Evolutionary conservation across 2,888 invertebrate genomes (phyloP).

Genomic region (Euspilapteryx auroguttella): DNA sequence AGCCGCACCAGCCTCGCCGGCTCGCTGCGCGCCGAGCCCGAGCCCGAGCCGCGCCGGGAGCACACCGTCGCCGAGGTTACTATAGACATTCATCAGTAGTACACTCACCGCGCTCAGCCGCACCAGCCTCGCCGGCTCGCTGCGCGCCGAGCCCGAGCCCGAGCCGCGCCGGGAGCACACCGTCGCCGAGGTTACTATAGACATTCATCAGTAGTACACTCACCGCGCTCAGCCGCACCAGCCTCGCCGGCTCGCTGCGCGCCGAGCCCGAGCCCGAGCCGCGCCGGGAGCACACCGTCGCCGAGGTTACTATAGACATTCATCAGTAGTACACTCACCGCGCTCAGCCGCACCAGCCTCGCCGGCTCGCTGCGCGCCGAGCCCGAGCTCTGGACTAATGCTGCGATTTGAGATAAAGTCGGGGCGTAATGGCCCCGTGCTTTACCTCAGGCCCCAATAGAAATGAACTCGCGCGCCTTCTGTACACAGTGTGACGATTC

Average conservation of each 20-base stretch:
- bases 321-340: too few species aligned
- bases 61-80: slow-evolving; percentile 47
- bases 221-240: slow-evolving; percentile 48
- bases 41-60: slow-evolving; percentile 21
- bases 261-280: slow-evolving; percentile 28
- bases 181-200: slow-evolving; percentile 38
- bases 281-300: too few species aligned
- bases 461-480: too few species aligned
- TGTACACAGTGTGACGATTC: too few species aligned
- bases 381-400: slow-evolving; percentile 22
- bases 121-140: slow-evolving; percentile 43
- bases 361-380: slow-evolving; percentile 40
- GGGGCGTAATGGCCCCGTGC: too few species aligned
- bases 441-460: too few species aligned
- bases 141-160: slow-evolving; percentile 27
- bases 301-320: slow-evolving; percentile 36
- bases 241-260: slow-evolving; percentile 38
- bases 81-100: too few species aligned
- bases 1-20: slow-evolving; percentile 46
- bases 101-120: slow-evolving; percentile 47
- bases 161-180: too few species aligned
- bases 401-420: too few species aligned
- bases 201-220: too few species aligned
- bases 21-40: slow-evolving; percentile 35
- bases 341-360: slow-evolving; percentile 49